Percentiles rank a stretch among this genome's conserved stretches.
Conservation (phyloP, 2,113 vertebrate species). For the Aegithalos caudatus region DNA sequence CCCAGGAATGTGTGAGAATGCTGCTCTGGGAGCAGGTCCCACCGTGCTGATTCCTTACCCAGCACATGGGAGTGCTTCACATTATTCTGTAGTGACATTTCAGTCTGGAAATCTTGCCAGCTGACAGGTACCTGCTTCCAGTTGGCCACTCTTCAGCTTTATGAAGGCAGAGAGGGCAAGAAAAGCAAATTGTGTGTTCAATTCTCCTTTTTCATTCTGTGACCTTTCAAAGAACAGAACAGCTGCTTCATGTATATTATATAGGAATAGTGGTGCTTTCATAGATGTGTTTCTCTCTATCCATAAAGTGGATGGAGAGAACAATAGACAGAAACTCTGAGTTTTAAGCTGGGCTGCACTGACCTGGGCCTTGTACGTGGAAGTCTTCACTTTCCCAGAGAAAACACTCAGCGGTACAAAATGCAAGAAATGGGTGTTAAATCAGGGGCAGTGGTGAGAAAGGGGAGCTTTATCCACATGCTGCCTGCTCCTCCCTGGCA, state of each 20-base stretch:
- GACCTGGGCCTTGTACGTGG: background rate
- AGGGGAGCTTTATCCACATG: background rate
- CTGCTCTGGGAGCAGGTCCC: background rate
- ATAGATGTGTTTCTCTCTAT: background rate
- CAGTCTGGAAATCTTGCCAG: background rate
- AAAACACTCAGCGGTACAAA: background rate
- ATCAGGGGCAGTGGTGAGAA: background rate
- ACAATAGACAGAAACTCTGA: background rate
- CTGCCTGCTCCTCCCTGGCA: conserved; percentile 31
- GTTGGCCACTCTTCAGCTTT: background rate
- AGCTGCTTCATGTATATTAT: background rate
- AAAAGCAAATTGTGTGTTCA: background rate
- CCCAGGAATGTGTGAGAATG: conserved; percentile 14
- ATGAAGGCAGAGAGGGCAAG: background rate
- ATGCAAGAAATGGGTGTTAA: background rate
- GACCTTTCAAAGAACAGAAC: background rate
- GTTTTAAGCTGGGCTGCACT: background rate
- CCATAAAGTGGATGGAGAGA: background rate
- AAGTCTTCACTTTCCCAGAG: background rate
- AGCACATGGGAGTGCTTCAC: background rate
- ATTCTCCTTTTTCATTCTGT: background rate
- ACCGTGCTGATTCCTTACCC: background rate
- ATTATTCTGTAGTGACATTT: background rate
- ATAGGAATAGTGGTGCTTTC: background rate
- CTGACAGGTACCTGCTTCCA: conserved; percentile 2